Evolutionary conservation across 2,797 vertebrate genomes (phyloP).

Genomic region (Aeoliscus strigatus): DNA sequence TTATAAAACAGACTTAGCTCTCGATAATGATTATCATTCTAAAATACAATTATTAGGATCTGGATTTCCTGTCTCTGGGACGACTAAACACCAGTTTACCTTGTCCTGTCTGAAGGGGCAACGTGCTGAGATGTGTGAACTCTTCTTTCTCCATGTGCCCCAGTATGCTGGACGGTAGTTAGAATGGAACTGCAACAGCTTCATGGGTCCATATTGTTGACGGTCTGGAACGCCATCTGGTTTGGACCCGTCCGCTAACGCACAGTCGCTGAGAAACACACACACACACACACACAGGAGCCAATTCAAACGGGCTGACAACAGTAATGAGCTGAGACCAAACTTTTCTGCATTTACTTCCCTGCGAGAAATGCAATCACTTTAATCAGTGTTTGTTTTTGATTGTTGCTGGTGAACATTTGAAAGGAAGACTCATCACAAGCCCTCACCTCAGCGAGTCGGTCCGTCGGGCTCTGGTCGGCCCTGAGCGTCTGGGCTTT

Average conservation of each 20-base stretch:
- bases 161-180: slow-evolving; percentile 98
- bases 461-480: slow-evolving; percentile 62
- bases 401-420: neutral
- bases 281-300: no score
- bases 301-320: neutral
- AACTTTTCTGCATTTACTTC: no score
- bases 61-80: neutral
- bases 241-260: slow-evolving; percentile 69
- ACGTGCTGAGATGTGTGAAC: slow-evolving; percentile 73
- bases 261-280: slow-evolving; percentile 68
- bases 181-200: slow-evolving; percentile 89
- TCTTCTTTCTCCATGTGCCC: slow-evolving; percentile 93
- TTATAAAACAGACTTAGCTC: no score
- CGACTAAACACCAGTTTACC: slow-evolving; percentile 63
- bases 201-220: slow-evolving; percentile 85
- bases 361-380: no score
- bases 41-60: no score
- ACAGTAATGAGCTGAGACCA: no score
- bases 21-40: no score
- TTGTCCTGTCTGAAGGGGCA: slow-evolving; percentile 84
- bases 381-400: neutral
- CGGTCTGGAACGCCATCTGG: slow-evolving; percentile 73
- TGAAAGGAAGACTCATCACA: neutral
- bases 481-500: slow-evolving; percentile 75
- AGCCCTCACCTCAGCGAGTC: slow-evolving; percentile 54